Evolutionary conservation across 2,888 invertebrate species (phyloP), one percentile per base, ranked within the genome.

Genomic region (Philereme transversata): DNA sequence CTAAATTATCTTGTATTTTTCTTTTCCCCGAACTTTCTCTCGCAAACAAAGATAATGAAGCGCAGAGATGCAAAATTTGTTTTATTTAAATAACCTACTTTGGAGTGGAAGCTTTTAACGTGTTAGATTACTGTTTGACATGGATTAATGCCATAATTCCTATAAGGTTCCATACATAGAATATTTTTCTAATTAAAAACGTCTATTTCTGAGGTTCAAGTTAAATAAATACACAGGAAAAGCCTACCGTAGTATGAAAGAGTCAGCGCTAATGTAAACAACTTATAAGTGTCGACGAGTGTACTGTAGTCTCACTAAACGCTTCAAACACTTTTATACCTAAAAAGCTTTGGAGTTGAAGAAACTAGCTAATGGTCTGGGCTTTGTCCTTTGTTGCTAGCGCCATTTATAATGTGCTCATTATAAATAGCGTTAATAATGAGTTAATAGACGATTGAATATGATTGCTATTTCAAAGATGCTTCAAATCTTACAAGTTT

Each of bases 241-340:
- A 49, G 35, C 47, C 35, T 51, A 41, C 54, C 51, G 35, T 46
- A 47, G 46, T 58, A 55, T 51, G 33, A 55, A 56, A 56, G 48
- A 51, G 52, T 54, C 41, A 62, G 41, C 59, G 54, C 54, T 51
- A 43, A 34, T 38, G 44, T 59, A 52, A 59, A 51, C 45, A 52
- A 59, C 62, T 59, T 52, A 56, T 59, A 52, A 63, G 62, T 59
- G 59, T 55, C 51, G 55, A 59, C 62, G 59, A 62, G 59, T 52
- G 49, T 46, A 47, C 58, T 63, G 45, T 56, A 62, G 58, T 48
- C 44, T 58, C 60, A 59, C 59, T 63, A 56, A 63, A 63, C 55
- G 35, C 48, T 51, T 59, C 36, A 56, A 63, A 56, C 51, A 56
- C 58, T 52, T 52, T 9, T 57, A 10, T 35, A 33, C 46, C 41